Base-by-base conservation (phyloP, 2,797 vertebrate genomes). In the Ficedula albicollis region DNA sequence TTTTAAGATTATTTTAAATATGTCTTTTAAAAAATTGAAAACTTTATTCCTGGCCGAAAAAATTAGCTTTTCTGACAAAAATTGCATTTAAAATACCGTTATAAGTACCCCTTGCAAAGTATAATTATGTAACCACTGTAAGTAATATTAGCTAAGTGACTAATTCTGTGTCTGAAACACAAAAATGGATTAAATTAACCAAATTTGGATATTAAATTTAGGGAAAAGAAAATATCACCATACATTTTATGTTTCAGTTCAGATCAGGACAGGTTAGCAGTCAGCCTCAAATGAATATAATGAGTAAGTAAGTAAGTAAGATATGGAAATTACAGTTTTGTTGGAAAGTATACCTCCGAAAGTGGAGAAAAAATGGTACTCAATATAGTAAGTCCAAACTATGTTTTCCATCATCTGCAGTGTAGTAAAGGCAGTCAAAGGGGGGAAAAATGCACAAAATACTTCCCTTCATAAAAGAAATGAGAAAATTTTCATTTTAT, bases 361-460 rank as follows among this genome's bases (percentile, higher is more conserved):
- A 55, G 11, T 17, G 1, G 11, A 12, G 3, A 0, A 4, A 4
- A 59, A 49, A 13, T 6, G 0, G 1, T 36, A 19, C 25, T 55
- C 30, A 69, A 46, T 85, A 3, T 13, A 55, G 4, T 18, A 60
- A 64, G 6, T 41, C 4, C 3, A 78, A 89, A 9, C 12, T 39
- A 10, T n/a, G 3, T 26, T 79, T 84, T 70, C 30, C 22, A 22
- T 44, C 8, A 49, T 29, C 11, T 85, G 5, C 12, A 29, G 3
- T 54, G 34, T 32, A 52, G 34, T 48, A 60, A 90, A 77, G 5
- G 3, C 7, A 51, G 9, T 68, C 15, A 54, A 3, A 27, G 2
- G 0, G 3, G 5, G 7, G 2, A 2, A 0, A 18, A 29, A 34
- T 6, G 4, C 8, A 34, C 1, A 1, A 87, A 77, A 6, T 66